A percentile compares a stretch with the other conserved stretches of the same genome.
phyloP scores from a whole-genome alignment of 2,888 invertebrate species.

The Listrodromus nycthemerus region DNA sequence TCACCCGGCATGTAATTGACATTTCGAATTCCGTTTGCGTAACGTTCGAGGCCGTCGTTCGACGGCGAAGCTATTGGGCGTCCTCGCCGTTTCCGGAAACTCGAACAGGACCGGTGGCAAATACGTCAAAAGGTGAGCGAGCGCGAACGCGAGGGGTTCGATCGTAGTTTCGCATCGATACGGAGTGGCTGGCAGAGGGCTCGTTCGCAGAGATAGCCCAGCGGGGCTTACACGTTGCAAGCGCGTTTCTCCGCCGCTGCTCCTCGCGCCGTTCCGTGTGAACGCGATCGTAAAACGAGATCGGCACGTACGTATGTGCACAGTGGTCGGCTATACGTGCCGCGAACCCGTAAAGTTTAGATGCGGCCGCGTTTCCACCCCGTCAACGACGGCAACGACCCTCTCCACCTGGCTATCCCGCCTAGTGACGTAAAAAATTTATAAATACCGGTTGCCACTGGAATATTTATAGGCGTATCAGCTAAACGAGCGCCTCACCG shows the following conservation, averaged over 20 bases:
- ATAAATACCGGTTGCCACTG: constrained; percentile 52
- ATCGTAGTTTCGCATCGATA: constrained; percentile 49
- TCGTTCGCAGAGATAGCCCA: neutral
- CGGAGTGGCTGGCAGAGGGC: neutral
- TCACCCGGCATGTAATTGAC: constrained; percentile 66
- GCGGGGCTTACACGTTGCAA: constrained; percentile 39
- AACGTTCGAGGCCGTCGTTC: constrained; percentile 60
- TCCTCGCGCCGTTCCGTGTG: constrained; percentile 13
- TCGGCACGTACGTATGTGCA: constrained; percentile 48
- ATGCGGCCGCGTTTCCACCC: constrained; percentile 50
- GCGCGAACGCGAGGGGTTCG: constrained; percentile 22
- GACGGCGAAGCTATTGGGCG: constrained; percentile 10
- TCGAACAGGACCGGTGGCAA: constrained; percentile 22
- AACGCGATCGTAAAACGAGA: constrained; percentile 63
- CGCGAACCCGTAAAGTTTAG: constrained; percentile 47
- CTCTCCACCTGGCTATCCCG: constrained; percentile 7
- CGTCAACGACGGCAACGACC: constrained; percentile 49
- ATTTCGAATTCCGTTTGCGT: constrained; percentile 74
- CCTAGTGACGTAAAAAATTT: constrained; percentile 44
- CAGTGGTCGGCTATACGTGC: constrained; percentile 28
- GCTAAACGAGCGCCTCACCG: constrained; percentile 21
- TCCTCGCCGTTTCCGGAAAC: constrained; percentile 51
- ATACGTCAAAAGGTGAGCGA: constrained; percentile 63
- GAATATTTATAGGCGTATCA: constrained; percentile 46
- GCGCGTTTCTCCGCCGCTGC: constrained; percentile 4